phyloP scores from a whole-genome alignment of 2,888 invertebrate genomes.

The Macaria notata region DNA sequence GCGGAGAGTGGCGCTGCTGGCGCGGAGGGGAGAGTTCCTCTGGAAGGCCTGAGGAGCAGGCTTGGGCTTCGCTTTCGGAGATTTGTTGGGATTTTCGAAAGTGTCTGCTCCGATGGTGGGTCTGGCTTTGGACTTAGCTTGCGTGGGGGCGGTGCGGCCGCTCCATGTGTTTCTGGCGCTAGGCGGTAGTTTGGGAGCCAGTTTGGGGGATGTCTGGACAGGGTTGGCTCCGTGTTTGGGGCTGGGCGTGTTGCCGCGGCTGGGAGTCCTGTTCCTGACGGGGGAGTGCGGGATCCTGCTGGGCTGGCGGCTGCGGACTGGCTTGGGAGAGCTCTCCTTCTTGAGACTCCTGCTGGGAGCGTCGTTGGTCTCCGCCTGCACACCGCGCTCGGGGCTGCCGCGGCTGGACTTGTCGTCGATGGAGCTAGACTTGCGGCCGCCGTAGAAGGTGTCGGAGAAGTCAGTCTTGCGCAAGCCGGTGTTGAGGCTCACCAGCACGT shows the following conservation, averaged over 20 bases:
- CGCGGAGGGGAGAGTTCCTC: conserved; percentile 75
- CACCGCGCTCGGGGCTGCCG: conserved; percentile 70
- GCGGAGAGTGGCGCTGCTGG: conserved; percentile 71
- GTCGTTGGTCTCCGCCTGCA: conserved; percentile 64
- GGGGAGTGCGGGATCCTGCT: conserved; percentile 75
- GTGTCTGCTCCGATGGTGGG: conserved; percentile 70
- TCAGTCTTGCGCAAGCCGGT: conserved; percentile 88
- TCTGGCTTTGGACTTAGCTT: conserved; percentile 63
- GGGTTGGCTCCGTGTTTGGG: conserved; percentile 63
- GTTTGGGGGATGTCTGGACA: conserved; percentile 69
- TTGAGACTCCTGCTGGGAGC: conserved; percentile 71
- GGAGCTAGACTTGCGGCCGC: conserved; percentile 72
- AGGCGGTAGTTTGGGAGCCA: conserved; percentile 67
- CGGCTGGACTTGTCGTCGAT: conserved; percentile 66
- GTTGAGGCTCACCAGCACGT: conserved; percentile 85
- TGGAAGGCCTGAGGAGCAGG: conserved; percentile 70
- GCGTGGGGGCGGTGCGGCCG: conserved; percentile 81
- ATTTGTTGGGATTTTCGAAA: conserved; percentile 82
- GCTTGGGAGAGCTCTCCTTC: conserved; percentile 64
- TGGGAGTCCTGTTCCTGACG: conserved; percentile 60
- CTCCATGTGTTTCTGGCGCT: conserved; percentile 88
- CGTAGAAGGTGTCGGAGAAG: conserved; percentile 84
- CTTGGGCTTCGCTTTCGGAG: conserved; percentile 78
- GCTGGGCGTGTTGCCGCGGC: conserved; percentile 72
- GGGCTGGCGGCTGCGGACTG: conserved; percentile 67